Percentiles rank a stretch among this genome's conserved stretches.
Evolutionary conservation across 2,113 vertebrate species (phyloP).

Genomic region (Trematocara unimaculatum): DNA sequence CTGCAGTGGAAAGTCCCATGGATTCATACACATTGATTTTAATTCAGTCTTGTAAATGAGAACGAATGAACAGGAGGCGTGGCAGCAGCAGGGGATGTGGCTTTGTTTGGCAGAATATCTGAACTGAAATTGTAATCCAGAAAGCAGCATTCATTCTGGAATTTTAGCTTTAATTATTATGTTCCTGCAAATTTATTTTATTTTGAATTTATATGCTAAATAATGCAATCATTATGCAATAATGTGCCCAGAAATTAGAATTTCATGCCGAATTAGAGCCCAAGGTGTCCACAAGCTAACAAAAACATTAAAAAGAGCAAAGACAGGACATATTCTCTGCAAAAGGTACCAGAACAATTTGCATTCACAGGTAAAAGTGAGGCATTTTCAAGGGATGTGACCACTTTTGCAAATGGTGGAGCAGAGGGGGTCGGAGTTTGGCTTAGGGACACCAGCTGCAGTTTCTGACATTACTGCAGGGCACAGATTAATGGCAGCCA

Average conservation of each 20-base stretch:
- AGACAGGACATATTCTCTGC: slow-evolving; percentile 26
- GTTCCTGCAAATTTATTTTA: not conserved
- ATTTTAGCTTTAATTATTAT: not conserved
- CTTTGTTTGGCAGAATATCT: not conserved
- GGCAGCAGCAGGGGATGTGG: not conserved
- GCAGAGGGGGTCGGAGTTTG: slow-evolving; percentile 10
- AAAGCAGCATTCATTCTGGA: not conserved
- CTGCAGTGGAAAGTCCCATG: slow-evolving; percentile 55
- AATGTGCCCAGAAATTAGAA: not conserved
- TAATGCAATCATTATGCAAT: not conserved
- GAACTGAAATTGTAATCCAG: not conserved
- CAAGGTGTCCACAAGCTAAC: not conserved
- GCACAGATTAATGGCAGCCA: slow-evolving; percentile 41
- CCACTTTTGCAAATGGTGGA: slow-evolving; percentile 4
- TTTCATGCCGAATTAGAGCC: not conserved
- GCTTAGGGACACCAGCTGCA: slow-evolving; percentile 34
- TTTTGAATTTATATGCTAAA: not conserved
- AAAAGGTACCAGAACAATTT: slow-evolving; percentile 5
- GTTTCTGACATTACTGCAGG: slow-evolving; percentile 18
- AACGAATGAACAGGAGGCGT: not conserved
- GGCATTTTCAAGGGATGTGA: slow-evolving; percentile 21
- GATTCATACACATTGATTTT: slow-evolving; percentile 61
- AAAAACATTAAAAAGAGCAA: slow-evolving; percentile 13
- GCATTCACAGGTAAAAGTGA: slow-evolving; percentile 19
- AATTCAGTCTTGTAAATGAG: slow-evolving; percentile 32